Evolutionary conservation across 2,113 vertebrate genomes (phyloP).

Genomic region (Etheostoma cragini): DNA sequence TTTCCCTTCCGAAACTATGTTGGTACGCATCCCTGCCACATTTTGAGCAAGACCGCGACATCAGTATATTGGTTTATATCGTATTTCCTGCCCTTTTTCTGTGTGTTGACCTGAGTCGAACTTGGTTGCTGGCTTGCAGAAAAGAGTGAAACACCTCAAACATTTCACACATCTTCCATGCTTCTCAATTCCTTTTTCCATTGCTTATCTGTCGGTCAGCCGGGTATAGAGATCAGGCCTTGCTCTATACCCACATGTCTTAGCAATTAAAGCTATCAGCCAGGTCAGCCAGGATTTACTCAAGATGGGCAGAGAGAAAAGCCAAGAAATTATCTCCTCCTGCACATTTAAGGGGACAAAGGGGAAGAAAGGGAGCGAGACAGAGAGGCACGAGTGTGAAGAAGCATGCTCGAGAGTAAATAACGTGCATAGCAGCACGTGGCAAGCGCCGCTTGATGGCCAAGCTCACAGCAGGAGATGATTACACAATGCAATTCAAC

Average conservation of each 20-base stretch:
- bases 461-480: slow-evolving; percentile 75
- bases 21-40: neutral
- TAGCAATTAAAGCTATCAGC: slow-evolving; percentile 88
- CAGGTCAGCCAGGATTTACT: slow-evolving; percentile 88
- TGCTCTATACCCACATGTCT: slow-evolving; percentile 83
- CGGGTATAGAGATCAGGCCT: slow-evolving; percentile 86
- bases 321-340: slow-evolving; percentile 72
- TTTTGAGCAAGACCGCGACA: neutral
- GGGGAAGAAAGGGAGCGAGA: slow-evolving; percentile 60
- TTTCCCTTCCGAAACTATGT: neutral
- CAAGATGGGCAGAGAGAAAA: slow-evolving; percentile 61
- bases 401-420: slow-evolving; percentile 77
- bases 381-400: slow-evolving; percentile 70
- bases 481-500: slow-evolving; percentile 51
- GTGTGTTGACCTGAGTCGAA: slow-evolving; percentile 48
- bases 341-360: slow-evolving; percentile 74
- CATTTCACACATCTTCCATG: slow-evolving; percentile 50
- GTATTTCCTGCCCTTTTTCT: neutral
- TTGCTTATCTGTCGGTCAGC: slow-evolving; percentile 79
- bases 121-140: neutral
- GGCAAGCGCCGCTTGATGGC: slow-evolving; percentile 72
- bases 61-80: neutral
- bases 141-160: slow-evolving; percentile 29
- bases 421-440: slow-evolving; percentile 82
- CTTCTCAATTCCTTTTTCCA: slow-evolving; percentile 39